Evolutionary conservation across 2,888 invertebrate genomes (phyloP).

Genomic region (Caenorhabditis angaria): DNA sequence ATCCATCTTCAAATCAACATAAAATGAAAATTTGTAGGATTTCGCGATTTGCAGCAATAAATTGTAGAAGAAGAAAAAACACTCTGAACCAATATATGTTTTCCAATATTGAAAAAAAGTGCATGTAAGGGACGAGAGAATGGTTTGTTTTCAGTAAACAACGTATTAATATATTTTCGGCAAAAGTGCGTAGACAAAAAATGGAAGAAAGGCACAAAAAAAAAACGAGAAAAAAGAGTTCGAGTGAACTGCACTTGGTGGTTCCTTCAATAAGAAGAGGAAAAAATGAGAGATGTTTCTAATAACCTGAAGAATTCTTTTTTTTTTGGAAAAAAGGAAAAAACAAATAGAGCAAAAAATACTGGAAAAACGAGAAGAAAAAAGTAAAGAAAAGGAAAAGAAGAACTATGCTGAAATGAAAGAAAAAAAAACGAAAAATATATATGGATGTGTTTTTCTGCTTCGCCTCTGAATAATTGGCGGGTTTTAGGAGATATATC

Average conservation of each 20-base stretch:
- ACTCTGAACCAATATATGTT: background rate
- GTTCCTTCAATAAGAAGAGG: background rate
- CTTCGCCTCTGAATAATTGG: slow-evolving; percentile 9
- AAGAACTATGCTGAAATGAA: slow-evolving; percentile 16
- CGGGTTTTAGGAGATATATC: slow-evolving; percentile 2
- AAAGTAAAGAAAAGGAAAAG: slow-evolving; percentile 9
- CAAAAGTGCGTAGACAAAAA: slow-evolving; percentile 1
- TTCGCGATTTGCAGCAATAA: background rate
- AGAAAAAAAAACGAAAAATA: slow-evolving; percentile 4
- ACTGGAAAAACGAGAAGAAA: background rate
- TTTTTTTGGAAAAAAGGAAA: background rate
- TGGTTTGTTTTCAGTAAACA: background rate
- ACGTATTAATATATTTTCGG: slow-evolving; percentile 4
- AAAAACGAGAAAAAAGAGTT: background rate
- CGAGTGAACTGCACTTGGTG: background rate
- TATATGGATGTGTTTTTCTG: slow-evolving; percentile 10
- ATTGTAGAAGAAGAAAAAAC: too few relatives aligned
- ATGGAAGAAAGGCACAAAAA: background rate
- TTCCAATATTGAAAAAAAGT: background rate
- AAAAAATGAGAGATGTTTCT: too few relatives aligned
- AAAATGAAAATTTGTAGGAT: too few relatives aligned
- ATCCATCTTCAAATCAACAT: too few relatives aligned
- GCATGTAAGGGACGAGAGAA: background rate
- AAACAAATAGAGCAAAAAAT: background rate
- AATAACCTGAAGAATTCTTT: too few relatives aligned